Conservation (phyloP, 2,113 vertebrate species). For the Rhadina sibilatrix region DNA sequence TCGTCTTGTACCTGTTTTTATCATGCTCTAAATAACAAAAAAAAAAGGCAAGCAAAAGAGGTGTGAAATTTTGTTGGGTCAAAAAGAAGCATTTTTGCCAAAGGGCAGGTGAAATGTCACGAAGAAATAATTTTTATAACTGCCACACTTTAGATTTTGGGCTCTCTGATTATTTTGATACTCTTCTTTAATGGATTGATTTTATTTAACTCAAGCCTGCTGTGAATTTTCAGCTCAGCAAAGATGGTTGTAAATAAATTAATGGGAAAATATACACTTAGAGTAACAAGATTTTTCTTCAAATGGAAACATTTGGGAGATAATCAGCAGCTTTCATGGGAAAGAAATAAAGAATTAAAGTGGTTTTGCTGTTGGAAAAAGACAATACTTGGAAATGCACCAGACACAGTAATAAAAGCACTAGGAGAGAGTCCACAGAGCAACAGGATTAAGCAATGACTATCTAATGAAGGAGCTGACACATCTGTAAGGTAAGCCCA, state of each 20-base stretch:
- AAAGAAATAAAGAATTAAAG: background rate
- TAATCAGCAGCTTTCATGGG: background rate
- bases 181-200: background rate
- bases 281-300: background rate
- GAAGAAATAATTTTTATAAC: background rate
- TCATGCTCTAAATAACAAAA: background rate
- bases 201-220: background rate
- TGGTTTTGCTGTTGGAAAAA: background rate
- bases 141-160: background rate
- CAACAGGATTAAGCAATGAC: background rate
- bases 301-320: background rate
- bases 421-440: background rate
- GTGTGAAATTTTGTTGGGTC: background rate
- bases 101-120: background rate
- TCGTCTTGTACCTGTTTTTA: background rate
- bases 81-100: background rate
- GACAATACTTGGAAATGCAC: background rate
- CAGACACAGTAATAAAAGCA: background rate
- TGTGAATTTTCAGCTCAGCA: background rate
- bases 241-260: background rate
- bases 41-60: background rate
- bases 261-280: background rate
- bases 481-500: background rate
- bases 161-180: background rate
- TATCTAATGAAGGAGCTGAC: background rate